Conservation (phyloP, 1,140 invertebrate genomes). For the Macrobrachium rosenbergii region DNA sequence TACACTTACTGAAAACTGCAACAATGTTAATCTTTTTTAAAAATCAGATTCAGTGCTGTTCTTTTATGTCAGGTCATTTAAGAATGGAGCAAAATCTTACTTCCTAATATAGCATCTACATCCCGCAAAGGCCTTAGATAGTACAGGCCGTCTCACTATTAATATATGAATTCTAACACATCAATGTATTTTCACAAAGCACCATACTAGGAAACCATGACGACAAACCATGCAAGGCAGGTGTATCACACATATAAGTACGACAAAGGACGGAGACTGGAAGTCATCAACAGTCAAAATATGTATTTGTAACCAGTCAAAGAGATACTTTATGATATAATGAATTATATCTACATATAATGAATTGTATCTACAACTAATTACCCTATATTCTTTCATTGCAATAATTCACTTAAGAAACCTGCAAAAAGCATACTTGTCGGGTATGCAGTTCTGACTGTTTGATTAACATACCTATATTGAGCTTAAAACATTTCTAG, state of each 20-base stretch:
- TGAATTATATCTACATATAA: neutral
- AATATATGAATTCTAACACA: neutral
- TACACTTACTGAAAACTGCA: no score
- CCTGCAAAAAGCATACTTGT: neutral
- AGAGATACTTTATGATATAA: neutral
- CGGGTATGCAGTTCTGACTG: neutral
- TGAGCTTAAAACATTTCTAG: neutral
- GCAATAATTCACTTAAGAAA: neutral
- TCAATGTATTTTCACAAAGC: slow-evolving; percentile 17
- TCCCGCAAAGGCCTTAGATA: no score
- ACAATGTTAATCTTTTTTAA: no score
- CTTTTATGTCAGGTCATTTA: no score
- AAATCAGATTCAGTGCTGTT: no score
- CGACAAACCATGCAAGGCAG: slow-evolving; percentile 42
- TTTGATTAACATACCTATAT: neutral
- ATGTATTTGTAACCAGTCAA: neutral
- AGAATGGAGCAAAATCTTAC: no score
- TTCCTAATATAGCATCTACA: no score
- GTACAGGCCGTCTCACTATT: no score
- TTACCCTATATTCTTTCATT: no score
- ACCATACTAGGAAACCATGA: slow-evolving; percentile 50
- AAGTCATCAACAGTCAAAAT: neutral
- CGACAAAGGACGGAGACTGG: slow-evolving; percentile 18
- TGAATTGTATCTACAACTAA: no score
- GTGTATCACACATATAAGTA: slow-evolving; percentile 57